phyloP scores from a whole-genome alignment of 2,113 vertebrate genomes.

The Pagrus major region DNA sequence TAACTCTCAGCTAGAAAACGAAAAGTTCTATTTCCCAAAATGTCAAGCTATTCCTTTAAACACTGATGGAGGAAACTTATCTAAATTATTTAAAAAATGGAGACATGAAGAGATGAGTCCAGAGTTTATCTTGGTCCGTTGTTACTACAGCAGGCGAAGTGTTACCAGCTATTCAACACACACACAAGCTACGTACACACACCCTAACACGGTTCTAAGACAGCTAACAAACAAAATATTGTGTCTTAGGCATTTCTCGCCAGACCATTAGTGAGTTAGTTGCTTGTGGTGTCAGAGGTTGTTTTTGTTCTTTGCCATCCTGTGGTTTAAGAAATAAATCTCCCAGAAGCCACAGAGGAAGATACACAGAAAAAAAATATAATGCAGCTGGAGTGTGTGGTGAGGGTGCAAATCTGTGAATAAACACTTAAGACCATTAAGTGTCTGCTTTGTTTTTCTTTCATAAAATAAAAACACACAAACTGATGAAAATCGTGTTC shows the following conservation, averaged over 20 bases:
- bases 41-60: constrained; percentile 19
- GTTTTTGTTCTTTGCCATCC: constrained; percentile 3
- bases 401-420: constrained; percentile 66
- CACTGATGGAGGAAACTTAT: background rate
- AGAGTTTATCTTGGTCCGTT: constrained; percentile 21
- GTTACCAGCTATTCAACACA: constrained; percentile 15
- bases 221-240: constrained; percentile 36
- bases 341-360: constrained; percentile 30
- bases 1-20: background rate
- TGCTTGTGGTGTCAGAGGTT: constrained; percentile 21
- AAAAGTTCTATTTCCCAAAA: background rate
- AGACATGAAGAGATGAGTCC: background rate
- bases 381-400: constrained; percentile 21
- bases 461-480: background rate
- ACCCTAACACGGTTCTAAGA: constrained; percentile 26
- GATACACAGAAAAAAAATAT: background rate
- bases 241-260: constrained; percentile 28
- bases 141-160: constrained; percentile 20
- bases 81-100: background rate
- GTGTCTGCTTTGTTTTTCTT: constrained; percentile 26
- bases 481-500: background rate
- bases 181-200: background rate
- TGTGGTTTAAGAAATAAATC: constrained; percentile 29
- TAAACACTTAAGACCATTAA: constrained; percentile 61
- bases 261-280: constrained; percentile 44